These are phyloP conservation scores for Nettapus auritus DNA, from an alignment of 2,113 vertebrate genomes.

Conservation along the genomic window DNA sequence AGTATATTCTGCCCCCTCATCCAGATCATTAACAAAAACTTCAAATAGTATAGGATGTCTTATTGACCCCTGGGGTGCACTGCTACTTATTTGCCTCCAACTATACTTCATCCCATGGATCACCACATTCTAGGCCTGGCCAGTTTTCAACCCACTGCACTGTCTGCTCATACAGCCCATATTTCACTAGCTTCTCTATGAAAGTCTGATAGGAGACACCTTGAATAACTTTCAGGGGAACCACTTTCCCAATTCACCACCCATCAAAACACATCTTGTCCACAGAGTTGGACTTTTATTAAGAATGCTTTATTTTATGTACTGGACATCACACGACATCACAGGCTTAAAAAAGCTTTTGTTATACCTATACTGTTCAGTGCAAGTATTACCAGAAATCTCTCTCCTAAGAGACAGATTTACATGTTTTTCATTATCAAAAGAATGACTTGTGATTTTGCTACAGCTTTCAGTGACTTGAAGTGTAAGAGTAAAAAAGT, in stretches of 20 bases:
- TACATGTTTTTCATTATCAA: not conserved
- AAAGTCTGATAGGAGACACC: not conserved
- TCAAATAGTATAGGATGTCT: not conserved
- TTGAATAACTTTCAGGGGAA: not conserved
- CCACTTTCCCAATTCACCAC: not conserved
- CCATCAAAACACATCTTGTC: not conserved
- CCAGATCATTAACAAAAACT: not conserved
- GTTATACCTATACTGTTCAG: not conserved
- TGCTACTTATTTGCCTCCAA: not conserved
- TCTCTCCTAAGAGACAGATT: not conserved
- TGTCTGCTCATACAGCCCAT: not conserved
- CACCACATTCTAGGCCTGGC: not conserved
- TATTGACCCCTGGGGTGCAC: not conserved
- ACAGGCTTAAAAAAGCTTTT: not conserved
- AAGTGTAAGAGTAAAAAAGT: not conserved
- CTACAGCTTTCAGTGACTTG: not conserved
- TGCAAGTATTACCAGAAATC: not conserved
- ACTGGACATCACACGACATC: not conserved
- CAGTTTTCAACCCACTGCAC: not conserved
- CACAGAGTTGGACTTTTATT: not conserved
- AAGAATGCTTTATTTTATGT: not conserved
- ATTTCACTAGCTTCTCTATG: not conserved
- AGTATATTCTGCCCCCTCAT: not conserved
- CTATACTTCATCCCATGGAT: not conserved
- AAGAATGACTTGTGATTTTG: not conserved